Evolutionary conservation across 2,113 vertebrate genomes (phyloP), one percentile per base, ranked within the genome.

Genomic region (Syngnathoides biaculeatus): DNA sequence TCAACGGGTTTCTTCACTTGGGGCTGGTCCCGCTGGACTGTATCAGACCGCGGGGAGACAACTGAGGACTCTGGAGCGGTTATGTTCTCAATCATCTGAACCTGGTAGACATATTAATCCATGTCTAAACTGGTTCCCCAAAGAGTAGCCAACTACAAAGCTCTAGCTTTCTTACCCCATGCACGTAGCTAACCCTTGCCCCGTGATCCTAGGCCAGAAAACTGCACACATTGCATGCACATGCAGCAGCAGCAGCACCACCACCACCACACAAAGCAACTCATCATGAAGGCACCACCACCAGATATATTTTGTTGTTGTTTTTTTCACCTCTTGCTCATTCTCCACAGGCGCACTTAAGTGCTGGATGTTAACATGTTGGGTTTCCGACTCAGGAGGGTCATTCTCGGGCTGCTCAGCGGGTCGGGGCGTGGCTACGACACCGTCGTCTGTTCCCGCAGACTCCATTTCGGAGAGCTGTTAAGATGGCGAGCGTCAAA

Each of bases 281-380:
- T 7, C 40, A 69, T 47, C 4, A 76, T 17, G 12, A 3, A 76
- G 55, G 45, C 7, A 48, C 60, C 68, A 68, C 69, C 77, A 78
- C 63, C 65, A 72, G 52, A 61, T 38, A 64, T 7, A 45, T 63
- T 9, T 48, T 13, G 1, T 5, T 1, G 14, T 50, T 9, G n/a
- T 57, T 71, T 58, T 40, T 17, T 64, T 82, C 81, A 90, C 85
- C 86, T 86, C 72, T 8, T 55, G 53, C 17, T 73, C 74, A 45
- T 73, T 67, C 67, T 53, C 69, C 30, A 65, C 30, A 40, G 52
- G 53, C 64, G 77, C 59, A 26, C 40, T 20, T 43, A 65, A 62
- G 10, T 11, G 12, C 50, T 75, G 27, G 0, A 45, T 75, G 65
- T 40, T 9, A 0, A 0, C 60, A 39, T 66, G 59, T 65, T 82